Evolutionary conservation across 2,888 invertebrate genomes (phyloP).

Genomic region (Macroteleia sp.): DNA sequence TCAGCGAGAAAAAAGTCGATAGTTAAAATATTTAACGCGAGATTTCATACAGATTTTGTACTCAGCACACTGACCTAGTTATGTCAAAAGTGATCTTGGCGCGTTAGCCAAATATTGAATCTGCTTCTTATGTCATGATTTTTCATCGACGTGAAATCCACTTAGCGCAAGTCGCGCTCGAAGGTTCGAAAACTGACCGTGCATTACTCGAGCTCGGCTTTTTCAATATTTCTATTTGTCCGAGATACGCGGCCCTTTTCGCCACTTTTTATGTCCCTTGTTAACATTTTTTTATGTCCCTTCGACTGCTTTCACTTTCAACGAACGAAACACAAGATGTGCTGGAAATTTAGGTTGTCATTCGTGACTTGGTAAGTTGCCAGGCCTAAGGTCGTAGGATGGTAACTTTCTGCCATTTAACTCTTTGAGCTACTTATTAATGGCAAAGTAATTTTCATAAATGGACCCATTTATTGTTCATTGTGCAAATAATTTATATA

Average conservation of each 20-base stretch:
- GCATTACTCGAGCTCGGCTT: too few relatives aligned
- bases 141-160: conserved; percentile 53
- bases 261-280: background rate
- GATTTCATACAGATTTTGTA: conserved; percentile 47
- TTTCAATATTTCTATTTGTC: conserved; percentile 13
- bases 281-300: background rate
- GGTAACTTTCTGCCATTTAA: conserved; percentile 51
- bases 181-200: conserved; percentile 2
- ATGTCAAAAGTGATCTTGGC: conserved; percentile 64
- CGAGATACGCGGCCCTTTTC: conserved; percentile 3
- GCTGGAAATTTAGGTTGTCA: conserved; percentile 44
- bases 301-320: conserved; percentile 36
- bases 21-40: conserved; percentile 41
- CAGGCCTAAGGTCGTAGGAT: conserved; percentile 40
- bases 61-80: conserved; percentile 62
- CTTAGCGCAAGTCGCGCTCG: conserved; percentile 27
- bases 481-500: conserved; percentile 5
- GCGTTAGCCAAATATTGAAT: conserved; percentile 62
- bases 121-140: conserved; percentile 56
- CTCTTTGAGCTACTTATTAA: conserved; percentile 59
- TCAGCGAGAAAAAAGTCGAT: background rate
- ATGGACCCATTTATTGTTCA: conserved; percentile 22
- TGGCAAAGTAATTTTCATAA: conserved; percentile 57
- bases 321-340: conserved; percentile 18
- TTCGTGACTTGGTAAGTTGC: conserved; percentile 56